Evolutionary conservation across 2,797 vertebrate genomes (phyloP).

Genomic region (Cheirogaleus major): DNA sequence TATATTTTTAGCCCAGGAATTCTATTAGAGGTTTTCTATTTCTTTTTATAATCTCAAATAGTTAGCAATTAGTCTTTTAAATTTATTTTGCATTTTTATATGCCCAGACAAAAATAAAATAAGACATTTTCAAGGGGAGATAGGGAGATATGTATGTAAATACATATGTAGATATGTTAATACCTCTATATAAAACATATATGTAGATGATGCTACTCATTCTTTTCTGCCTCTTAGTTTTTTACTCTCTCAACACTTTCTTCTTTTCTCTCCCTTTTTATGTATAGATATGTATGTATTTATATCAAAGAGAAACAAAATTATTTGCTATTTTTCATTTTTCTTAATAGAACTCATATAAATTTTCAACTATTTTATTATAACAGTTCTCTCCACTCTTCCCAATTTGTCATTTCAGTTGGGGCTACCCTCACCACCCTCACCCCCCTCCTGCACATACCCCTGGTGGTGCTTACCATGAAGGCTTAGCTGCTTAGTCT

Average conservation of each 20-base stretch:
- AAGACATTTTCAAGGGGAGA: not conserved
- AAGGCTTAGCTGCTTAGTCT: not conserved
- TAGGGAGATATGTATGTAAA: too few species aligned
- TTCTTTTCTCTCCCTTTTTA: not conserved
- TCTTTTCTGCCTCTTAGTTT: not conserved
- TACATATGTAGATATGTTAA: too few species aligned
- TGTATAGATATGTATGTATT: not conserved
- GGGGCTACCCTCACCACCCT: not conserved
- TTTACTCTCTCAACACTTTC: not conserved
- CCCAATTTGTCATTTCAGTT: not conserved
- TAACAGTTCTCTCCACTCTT: not conserved
- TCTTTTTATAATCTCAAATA: not conserved
- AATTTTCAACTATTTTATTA: not conserved
- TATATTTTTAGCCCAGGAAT: not conserved
- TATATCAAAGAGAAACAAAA: not conserved
- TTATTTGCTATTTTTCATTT: not conserved
- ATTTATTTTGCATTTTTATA: not conserved
- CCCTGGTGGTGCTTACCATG: rapidly evolving
- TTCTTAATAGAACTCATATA: not conserved
- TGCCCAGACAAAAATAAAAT: not conserved
- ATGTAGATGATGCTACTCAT: not conserved
- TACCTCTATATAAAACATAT: not conserved
- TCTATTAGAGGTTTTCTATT: not conserved
- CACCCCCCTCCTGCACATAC: rapidly evolving
- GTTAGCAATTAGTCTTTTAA: not conserved